Evolutionary conservation across 2,888 invertebrate genomes (phyloP).

Genomic region (Drosophila lacicola): DNA sequence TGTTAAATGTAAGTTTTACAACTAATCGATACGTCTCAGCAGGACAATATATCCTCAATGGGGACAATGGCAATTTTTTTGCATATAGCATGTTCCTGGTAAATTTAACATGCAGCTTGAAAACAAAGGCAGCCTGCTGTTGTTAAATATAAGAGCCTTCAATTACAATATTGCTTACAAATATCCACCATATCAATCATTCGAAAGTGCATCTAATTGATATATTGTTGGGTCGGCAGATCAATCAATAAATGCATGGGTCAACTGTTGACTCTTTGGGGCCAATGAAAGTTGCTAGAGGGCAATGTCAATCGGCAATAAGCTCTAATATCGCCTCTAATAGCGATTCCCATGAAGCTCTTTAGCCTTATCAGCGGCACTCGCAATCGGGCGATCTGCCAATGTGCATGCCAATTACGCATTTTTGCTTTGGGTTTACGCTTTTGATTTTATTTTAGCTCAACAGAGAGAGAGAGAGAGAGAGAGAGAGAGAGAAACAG

Average conservation of each 20-base stretch:
- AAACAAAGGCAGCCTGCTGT: background rate
- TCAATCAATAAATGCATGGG: background rate
- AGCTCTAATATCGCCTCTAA: background rate
- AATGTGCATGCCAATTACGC: conserved; percentile 41
- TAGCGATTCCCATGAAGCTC: conserved; percentile 24
- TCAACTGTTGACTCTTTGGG: background rate
- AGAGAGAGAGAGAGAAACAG: conserved; percentile 1
- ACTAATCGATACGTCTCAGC: no score
- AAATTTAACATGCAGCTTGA: background rate
- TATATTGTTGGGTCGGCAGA: conserved; percentile 2
- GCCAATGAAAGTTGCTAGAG: conserved; percentile 3
- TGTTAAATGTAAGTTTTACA: no score
- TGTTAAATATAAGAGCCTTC: background rate
- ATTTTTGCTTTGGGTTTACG: conserved; percentile 3
- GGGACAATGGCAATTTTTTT: no score
- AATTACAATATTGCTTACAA: background rate
- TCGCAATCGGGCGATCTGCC: conserved; percentile 25
- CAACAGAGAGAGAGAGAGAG: background rate
- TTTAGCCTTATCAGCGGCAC: conserved; percentile 26
- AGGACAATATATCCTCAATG: no score
- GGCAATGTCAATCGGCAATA: conserved; percentile 23
- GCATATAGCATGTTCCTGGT: background rate
- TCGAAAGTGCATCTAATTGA: background rate
- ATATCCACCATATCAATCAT: background rate
- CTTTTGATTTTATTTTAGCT: background rate